These are phyloP conservation scores for Trachurus trachurus DNA, from an alignment of 2,797 vertebrate genomes.

Conservation along the genomic window DNA sequence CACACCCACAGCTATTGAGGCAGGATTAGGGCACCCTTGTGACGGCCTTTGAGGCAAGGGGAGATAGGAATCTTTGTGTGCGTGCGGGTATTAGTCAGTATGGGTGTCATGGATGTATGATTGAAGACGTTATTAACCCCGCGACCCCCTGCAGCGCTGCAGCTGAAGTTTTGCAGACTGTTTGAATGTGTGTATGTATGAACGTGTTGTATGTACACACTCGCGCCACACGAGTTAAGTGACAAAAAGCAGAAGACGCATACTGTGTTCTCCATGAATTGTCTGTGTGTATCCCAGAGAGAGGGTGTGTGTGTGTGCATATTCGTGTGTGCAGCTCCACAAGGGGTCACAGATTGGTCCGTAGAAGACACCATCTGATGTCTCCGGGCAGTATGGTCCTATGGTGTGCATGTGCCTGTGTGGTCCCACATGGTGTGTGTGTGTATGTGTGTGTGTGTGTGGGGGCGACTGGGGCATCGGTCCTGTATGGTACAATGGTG, in stretches of 20 bases:
- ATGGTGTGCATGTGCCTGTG: conserved; percentile 37
- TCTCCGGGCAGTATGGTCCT: conserved; percentile 57
- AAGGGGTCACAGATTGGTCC: conserved; percentile 74
- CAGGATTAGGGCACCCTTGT: conserved; percentile 86
- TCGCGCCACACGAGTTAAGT: conserved; percentile 58
- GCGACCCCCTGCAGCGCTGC: conserved; percentile 69
- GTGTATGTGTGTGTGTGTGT: conserved; percentile 52
- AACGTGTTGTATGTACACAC: conserved; percentile 20
- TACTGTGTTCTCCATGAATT: conserved; percentile 25
- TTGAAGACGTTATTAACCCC: conserved; percentile 88
- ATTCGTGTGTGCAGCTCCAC: conserved; percentile 40
- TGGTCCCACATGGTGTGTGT: conserved; percentile 35
- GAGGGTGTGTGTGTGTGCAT: conserved; percentile 10
- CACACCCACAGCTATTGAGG: conserved; percentile 75
- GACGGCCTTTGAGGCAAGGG: conserved; percentile 82
- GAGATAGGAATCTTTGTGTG: conserved; percentile 84
- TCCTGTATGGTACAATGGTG: conserved; percentile 81
- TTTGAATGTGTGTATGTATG: conserved; percentile 24
- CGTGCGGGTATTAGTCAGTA: conserved; percentile 65
- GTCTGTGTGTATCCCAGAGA: conserved; percentile 32
- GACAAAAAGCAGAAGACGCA: conserved; percentile 44
- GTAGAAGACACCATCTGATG: conserved; percentile 79
- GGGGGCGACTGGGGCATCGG: conserved; percentile 67
- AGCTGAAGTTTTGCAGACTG: conserved; percentile 60
- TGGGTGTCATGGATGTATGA: conserved; percentile 81